phyloP scores from a whole-genome alignment of 2,797 vertebrate species.

The Rhynchotus rufescens region DNA sequence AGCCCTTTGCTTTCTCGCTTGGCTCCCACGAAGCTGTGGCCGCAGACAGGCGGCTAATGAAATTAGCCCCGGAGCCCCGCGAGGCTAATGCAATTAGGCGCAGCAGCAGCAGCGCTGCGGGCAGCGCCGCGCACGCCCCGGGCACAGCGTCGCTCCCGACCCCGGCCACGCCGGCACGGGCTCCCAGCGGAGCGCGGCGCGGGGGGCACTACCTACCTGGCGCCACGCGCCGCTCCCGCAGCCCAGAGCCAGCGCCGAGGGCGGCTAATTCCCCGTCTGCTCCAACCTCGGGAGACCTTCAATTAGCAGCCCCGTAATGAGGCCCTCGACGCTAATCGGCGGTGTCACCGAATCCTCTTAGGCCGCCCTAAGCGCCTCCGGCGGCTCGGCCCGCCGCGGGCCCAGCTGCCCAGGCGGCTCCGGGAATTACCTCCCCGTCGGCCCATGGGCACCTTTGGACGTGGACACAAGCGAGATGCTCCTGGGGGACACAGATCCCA shows the following conservation, averaged over 20 bases:
- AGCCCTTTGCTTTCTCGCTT: background rate
- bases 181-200: background rate
- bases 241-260: slow-evolving; percentile 1
- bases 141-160: background rate
- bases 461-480: background rate
- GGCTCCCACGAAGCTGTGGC: slow-evolving; percentile 21
- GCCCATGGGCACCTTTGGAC: background rate
- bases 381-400: slow-evolving; percentile 28
- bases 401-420: slow-evolving; percentile 47
- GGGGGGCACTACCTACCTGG: slow-evolving; percentile 53
- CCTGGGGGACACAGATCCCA: background rate
- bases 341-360: slow-evolving; percentile 52
- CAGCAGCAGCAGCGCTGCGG: background rate
- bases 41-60: slow-evolving; percentile 53
- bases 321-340: slow-evolving; percentile 42
- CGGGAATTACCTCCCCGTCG: background rate
- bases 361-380: slow-evolving; percentile 37
- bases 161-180: background rate
- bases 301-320: slow-evolving; percentile 5
- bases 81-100: slow-evolving; percentile 48
- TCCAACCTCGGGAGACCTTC: slow-evolving; percentile 49
- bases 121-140: background rate
- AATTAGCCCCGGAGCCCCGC: slow-evolving; percentile 7
- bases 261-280: slow-evolving; percentile 9
- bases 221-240: background rate